Evolutionary conservation across 2,888 invertebrate genomes (phyloP).

Genomic region (Leucophora obtusa): DNA sequence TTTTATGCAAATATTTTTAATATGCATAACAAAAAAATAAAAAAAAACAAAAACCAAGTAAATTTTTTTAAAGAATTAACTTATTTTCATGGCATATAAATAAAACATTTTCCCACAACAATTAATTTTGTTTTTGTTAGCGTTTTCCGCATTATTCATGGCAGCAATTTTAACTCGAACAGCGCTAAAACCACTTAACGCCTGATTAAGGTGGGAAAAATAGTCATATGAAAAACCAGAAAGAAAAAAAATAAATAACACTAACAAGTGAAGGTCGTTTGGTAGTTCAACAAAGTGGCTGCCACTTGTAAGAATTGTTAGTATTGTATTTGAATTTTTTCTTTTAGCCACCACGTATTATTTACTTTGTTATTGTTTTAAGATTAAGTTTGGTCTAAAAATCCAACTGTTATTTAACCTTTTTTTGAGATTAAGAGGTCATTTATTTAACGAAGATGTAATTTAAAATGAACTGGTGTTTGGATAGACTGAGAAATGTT

Average conservation of each 20-base stretch:
- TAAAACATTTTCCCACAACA: slow-evolving; percentile 52
- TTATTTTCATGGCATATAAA: background rate
- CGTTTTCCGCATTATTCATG: slow-evolving; percentile 46
- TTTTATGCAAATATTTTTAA: slow-evolving; percentile 26
- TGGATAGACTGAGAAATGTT: background rate
- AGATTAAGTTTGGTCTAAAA: background rate
- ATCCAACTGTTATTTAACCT: slow-evolving; percentile 42
- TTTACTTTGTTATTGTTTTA: background rate
- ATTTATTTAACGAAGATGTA: slow-evolving; percentile 34
- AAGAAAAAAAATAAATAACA: background rate
- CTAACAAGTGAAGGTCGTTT: slow-evolving; percentile 40
- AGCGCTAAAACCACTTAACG: slow-evolving; percentile 36
- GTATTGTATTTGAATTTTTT: background rate
- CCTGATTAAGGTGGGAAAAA: slow-evolving; percentile 53
- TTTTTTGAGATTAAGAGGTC: slow-evolving; percentile 33
- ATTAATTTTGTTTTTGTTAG: slow-evolving; percentile 23
- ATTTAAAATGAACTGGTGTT: background rate
- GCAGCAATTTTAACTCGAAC: slow-evolving; percentile 5
- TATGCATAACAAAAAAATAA: background rate
- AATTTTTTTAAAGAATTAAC: slow-evolving; percentile 1
- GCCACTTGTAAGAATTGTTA: slow-evolving; percentile 15
- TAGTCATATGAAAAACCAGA: background rate
- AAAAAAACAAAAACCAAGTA: background rate
- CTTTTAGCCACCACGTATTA: background rate
- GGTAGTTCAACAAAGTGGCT: slow-evolving; percentile 13